These are phyloP conservation scores for Sussaba pulchella DNA, from an alignment of 2,888 invertebrate species.

Conservation along the genomic window DNA sequence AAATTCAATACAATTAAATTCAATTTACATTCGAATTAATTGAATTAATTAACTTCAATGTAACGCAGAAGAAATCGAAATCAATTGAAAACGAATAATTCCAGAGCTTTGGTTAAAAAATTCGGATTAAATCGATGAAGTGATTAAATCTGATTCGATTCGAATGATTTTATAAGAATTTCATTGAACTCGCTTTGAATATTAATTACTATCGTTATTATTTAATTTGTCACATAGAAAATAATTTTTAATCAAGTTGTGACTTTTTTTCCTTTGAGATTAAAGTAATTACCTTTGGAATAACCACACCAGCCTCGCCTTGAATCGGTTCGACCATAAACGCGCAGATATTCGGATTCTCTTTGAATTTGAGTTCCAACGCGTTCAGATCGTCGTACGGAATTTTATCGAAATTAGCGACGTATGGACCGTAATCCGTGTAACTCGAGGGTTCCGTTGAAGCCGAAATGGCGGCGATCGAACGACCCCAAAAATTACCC, in stretches of 20 bases:
- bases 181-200: too few relatives aligned
- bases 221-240: background rate
- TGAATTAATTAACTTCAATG: too few relatives aligned
- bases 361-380: constrained; percentile 86
- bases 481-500: constrained; percentile 94
- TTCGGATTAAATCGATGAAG: too few relatives aligned
- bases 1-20: too few relatives aligned
- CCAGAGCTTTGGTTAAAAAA: too few relatives aligned
- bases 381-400: constrained; percentile 91
- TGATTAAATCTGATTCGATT: too few relatives aligned
- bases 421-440: constrained; percentile 91
- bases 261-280: background rate
- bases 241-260: background rate
- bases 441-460: constrained; percentile 91
- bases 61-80: too few relatives aligned
- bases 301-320: constrained; percentile 93
- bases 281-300: constrained; percentile 85
- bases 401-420: constrained; percentile 91
- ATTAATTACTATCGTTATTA: too few relatives aligned
- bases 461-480: constrained; percentile 91
- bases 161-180: too few relatives aligned
- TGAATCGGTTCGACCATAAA: constrained; percentile 96
- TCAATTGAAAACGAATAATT: too few relatives aligned
- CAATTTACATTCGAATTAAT: too few relatives aligned
- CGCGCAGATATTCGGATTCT: constrained; percentile 89